phyloP scores from a whole-genome alignment of 2,888 invertebrate species.

The Epicampocera succincta region DNA sequence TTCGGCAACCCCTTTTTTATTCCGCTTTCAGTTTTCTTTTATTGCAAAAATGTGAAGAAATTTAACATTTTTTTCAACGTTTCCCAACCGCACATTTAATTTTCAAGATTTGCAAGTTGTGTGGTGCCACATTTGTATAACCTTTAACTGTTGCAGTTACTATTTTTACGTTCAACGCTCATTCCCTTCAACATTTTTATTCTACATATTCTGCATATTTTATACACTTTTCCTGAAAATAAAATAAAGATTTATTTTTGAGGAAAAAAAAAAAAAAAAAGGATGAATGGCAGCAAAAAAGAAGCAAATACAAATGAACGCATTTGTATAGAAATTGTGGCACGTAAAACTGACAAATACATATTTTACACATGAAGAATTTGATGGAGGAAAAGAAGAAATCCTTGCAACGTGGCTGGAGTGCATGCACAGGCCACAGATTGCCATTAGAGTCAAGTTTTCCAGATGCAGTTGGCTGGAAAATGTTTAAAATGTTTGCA shows the following conservation, averaged over 20 bases:
- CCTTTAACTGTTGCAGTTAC: conserved; percentile 54
- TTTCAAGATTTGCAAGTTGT: conserved; percentile 17
- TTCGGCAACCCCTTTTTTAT: neutral
- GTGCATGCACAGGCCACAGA: too few species aligned
- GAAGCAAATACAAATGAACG: conserved; percentile 9
- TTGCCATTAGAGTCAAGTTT: too few species aligned
- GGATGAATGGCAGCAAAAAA: neutral
- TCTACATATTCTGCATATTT: conserved; percentile 18
- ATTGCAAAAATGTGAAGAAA: neutral
- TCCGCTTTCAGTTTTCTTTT: neutral
- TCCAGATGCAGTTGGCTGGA: too few species aligned
- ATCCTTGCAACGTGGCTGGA: conserved; percentile 22
- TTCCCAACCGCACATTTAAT: conserved; percentile 7
- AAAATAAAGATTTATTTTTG: conserved; percentile 3
- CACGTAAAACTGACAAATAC: conserved; percentile 43
- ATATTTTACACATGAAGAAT: conserved; percentile 48
- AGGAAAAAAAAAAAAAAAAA: conserved; percentile 10
- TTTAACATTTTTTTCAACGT: neutral
- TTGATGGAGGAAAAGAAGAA: conserved; percentile 19
- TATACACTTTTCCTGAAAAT: conserved; percentile 32
- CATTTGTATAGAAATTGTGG: conserved; percentile 53
- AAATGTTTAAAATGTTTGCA: too few species aligned
- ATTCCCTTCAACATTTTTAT: neutral
- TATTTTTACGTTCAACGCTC: conserved; percentile 1
- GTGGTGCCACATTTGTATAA: conserved; percentile 39